phyloP scores from a whole-genome alignment of 2,797 vertebrate species.

The Triplophysa yarkandensis region DNA sequence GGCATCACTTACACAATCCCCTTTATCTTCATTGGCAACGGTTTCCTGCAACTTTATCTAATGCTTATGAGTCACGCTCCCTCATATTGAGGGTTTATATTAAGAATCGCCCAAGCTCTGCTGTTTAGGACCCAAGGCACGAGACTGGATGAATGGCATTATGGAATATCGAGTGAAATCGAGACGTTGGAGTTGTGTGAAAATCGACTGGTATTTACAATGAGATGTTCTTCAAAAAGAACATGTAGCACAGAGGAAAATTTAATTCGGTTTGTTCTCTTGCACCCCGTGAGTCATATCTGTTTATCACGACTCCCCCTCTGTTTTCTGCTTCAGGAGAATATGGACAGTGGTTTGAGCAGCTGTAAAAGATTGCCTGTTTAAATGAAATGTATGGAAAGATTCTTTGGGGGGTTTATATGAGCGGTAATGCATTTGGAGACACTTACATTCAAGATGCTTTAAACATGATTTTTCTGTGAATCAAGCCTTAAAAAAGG shows the following conservation, averaged over 20 bases:
- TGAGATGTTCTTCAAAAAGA: constrained; percentile 26
- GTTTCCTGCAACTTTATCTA: constrained; percentile 43
- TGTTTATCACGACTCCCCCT: constrained; percentile 42
- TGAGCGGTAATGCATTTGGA: not conserved
- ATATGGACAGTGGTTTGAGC: constrained; percentile 33
- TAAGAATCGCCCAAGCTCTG: constrained; percentile 20
- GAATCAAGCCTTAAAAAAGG: too few species aligned
- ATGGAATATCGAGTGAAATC: not conserved
- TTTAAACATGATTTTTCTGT: too few species aligned
- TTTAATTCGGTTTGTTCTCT: constrained; percentile 34
- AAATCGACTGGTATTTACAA: constrained; percentile 39
- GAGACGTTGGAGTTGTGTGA: constrained; percentile 23
- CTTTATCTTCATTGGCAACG: constrained; percentile 54
- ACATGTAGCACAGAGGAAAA: constrained; percentile 20
- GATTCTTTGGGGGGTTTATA: not conserved
- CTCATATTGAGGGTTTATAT: constrained; percentile 33
- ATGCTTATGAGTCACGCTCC: constrained; percentile 50
- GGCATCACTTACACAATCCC: constrained; percentile 49
- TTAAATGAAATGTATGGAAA: not conserved
- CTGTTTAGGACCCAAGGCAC: constrained; percentile 17
- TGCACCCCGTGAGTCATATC: constrained; percentile 39
- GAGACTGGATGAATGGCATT: constrained; percentile 18
- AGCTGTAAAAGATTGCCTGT: not conserved
- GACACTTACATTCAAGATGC: too few species aligned
- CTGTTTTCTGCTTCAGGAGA: constrained; percentile 23